Evolutionary conservation across 2,888 invertebrate genomes (phyloP), one percentile per base, ranked within the genome.

Genomic region (Chironomus tentans): DNA sequence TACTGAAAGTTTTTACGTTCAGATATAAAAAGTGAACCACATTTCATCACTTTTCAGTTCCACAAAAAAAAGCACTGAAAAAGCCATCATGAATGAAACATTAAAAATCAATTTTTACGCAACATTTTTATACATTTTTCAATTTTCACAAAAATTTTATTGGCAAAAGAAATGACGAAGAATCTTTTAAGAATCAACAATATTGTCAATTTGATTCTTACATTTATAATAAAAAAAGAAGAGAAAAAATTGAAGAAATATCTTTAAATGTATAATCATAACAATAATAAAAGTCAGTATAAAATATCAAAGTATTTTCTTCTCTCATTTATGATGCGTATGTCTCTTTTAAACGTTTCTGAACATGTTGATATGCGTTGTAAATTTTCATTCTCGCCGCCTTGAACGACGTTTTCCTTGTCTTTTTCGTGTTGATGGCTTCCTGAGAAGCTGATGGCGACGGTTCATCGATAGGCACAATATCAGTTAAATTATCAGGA

Each of bases 311-410:
- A 56, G 56, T 56, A 56, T 15, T 56, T 56, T 15, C 15, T 15
- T 13, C 15, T 56, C 18, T 15, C 18, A 21, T 13, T 78, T 78
- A 80, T 24, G 80, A 89, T 79, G 88, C 89, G 83, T 91, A 91
- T 38, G 90, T 90, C 81, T 90, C 90, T 78, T 88, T 85, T 83
- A 91, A 90, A 77, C 90, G 87, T 81, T 89, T 90, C 82, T 91
- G 91, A 79, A 91, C 85, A 80, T 90, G 87, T 79, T 91, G 91
- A 76, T 90, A 91, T 4, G 91, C 91, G 81, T 88, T 90, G 78
- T 89, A 84, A 70, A 91, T 87, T 77, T 84, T 83, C 77, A 83
- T 83, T 82, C 82, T 84, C 78, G 84, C 84, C 50, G 81, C 81
- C 79, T 83, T 84, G 78, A 84, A 84, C 74, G 84, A 84, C 80